phyloP scores from a whole-genome alignment of 2,888 invertebrate species.

The Eutolmus rufibarbis region DNA sequence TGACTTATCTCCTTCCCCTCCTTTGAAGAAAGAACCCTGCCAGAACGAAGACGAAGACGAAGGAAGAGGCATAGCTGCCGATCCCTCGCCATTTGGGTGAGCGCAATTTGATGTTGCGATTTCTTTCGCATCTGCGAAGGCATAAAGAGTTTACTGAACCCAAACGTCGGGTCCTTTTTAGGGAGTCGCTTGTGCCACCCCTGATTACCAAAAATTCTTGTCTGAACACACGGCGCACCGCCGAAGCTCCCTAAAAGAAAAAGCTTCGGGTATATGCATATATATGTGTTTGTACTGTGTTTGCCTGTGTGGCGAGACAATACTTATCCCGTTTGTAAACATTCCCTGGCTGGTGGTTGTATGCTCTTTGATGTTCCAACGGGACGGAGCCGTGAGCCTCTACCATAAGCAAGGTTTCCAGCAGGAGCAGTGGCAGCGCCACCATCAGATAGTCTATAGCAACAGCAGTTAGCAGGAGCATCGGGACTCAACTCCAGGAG shows the following conservation, averaged over 20 bases:
- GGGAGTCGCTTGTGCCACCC: conserved; percentile 5
- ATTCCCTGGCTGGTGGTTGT: conserved; percentile 5
- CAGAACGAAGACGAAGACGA: not conserved
- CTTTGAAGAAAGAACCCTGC: not conserved
- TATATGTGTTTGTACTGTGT: not conserved
- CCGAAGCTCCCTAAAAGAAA: not conserved
- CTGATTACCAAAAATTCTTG: conserved; percentile 29
- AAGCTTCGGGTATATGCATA: not conserved
- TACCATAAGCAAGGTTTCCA: conserved; percentile 15
- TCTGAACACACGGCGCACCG: conserved; percentile 1
- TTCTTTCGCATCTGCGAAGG: conserved; percentile 29
- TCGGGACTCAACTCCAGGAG: not conserved
- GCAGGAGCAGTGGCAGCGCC: conserved; percentile 20
- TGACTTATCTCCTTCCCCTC: not conserved
- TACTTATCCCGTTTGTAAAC: conserved; percentile 26
- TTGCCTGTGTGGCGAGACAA: not conserved
- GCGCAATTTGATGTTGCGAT: conserved; percentile 29
- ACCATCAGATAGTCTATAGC: conserved; percentile 17
- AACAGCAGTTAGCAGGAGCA: conserved; percentile 30
- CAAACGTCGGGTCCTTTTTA: not conserved
- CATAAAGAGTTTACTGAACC: conserved; percentile 36
- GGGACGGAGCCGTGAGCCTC: not conserved
- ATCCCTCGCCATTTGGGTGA: conserved; percentile 19
- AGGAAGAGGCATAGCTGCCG: not conserved
- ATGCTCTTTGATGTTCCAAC: conserved; percentile 10